Evolutionary conservation across 2,888 invertebrate genomes (phyloP), one percentile per base, ranked within the genome.

Genomic region (Phengaris alcon): DNA sequence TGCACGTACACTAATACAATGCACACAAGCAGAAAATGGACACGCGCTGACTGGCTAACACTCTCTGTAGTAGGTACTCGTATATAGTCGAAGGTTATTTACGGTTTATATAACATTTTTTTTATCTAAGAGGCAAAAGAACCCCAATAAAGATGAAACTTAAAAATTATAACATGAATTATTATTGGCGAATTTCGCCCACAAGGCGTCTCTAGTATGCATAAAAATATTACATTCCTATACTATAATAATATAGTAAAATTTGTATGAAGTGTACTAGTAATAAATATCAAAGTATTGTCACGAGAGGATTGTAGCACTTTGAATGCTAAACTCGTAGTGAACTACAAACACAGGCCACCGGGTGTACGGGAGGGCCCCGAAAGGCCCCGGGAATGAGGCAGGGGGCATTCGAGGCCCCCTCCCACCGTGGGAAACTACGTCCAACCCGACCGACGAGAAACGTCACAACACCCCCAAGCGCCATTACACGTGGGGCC

Each of bases 241-340:
- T 35, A 64, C 64, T 7, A n/a, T 74, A 69, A 78, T 82, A 81
- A 79, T 52, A 54, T 46, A 68, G 13, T 81, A 80, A 77, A 74
- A 75, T 78, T 86, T 83, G 84, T 85, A 85, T 84, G 86, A 85
- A 86, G 87, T 88, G 89, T 88, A 88, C 88, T 86, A 88, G 88
- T 86, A 90, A 90, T 90, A 90, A 90, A 90, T 91, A 90, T 90
- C 87, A 88, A 90, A 89, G 89, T 91, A 88, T 91, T 90, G 89
- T 87, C 83, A 85, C 84, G 85, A 84, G 88, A 87, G 89, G 86
- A 87, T 88, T 88, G 88, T 86, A 85, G 84, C 87, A 88, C 89
- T 90, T 88, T 90, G 90, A 90, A 92, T 91, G 89, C 90, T 90
- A 90, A 89, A 87, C 89, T 86, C 89, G 90, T 89, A 90, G 89